phyloP scores from a whole-genome alignment of 2,113 vertebrate genomes.

The Ceuthmochares aereus region DNA sequence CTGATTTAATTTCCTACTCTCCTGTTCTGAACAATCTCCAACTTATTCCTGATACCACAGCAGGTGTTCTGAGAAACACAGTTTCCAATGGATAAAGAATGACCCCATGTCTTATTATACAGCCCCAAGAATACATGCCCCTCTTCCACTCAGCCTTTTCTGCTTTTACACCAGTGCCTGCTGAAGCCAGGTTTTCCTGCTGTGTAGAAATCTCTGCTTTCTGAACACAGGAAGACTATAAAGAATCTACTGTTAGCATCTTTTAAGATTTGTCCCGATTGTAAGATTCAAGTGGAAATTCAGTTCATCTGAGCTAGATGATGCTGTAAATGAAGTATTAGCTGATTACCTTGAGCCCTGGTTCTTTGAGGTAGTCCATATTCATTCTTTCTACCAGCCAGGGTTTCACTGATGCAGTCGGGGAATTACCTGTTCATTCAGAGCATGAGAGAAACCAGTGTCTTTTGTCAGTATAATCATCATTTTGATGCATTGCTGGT shows the following conservation, averaged over 20 bases:
- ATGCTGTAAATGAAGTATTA: neutral
- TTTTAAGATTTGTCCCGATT: neutral
- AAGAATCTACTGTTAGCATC: neutral
- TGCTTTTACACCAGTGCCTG: neutral
- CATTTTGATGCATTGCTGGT: neutral
- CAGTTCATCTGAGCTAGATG: neutral
- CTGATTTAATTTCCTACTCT: neutral
- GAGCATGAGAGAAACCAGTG: neutral
- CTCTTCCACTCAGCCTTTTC: neutral
- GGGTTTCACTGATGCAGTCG: neutral
- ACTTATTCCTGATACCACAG: neutral
- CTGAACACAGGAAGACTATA: neutral
- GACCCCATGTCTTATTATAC: neutral
- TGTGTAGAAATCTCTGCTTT: neutral
- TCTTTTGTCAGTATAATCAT: neutral
- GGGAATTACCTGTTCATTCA: neutral
- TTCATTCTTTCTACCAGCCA: neutral
- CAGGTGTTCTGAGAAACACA: neutral
- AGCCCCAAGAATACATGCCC: neutral
- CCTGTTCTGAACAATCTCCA: neutral
- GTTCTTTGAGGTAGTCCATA: neutral
- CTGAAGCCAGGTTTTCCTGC: neutral
- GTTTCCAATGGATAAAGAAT: neutral
- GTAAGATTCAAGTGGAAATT: neutral
- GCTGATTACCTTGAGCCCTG: neutral